Conservation (phyloP, 2,113 vertebrate genomes). For the Opisthocomus hoazin region DNA sequence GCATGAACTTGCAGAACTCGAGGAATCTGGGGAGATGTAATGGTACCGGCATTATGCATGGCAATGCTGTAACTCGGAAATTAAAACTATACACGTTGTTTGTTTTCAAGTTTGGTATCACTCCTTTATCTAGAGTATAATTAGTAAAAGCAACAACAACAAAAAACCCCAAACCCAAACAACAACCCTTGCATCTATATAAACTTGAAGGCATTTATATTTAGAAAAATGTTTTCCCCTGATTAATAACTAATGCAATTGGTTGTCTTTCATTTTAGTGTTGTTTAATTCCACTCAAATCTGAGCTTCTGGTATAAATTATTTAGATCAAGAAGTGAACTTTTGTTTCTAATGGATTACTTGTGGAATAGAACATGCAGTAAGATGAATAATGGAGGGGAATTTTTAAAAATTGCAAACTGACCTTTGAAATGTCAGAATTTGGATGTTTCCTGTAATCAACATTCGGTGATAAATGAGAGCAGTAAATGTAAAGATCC, state of each 20-base stretch:
- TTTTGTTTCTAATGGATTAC: neutral
- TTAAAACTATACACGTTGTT: neutral
- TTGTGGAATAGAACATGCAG: neutral
- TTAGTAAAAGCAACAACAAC: neutral
- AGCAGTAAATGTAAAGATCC: constrained; percentile 25
- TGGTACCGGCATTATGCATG: neutral
- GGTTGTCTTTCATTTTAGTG: neutral
- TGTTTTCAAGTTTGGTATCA: neutral
- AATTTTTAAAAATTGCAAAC: constrained; percentile 29
- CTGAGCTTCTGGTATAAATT: neutral
- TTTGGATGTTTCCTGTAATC: constrained; percentile 35
- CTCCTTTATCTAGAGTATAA: neutral
- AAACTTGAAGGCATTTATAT: neutral
- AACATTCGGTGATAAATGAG: constrained; percentile 37
- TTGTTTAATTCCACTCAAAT: neutral
- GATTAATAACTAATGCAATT: neutral
- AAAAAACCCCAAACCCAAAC: too few relatives aligned
- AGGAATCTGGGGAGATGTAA: neutral
- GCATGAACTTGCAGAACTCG: neutral
- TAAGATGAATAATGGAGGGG: constrained; percentile 25
- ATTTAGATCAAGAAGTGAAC: neutral
- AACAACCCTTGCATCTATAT: neutral
- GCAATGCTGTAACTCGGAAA: neutral
- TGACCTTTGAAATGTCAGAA: constrained; percentile 61
- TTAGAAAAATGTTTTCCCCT: neutral